Evolutionary conservation across 2,797 vertebrate species (phyloP).

Genomic region (Heliangelus exortis): DNA sequence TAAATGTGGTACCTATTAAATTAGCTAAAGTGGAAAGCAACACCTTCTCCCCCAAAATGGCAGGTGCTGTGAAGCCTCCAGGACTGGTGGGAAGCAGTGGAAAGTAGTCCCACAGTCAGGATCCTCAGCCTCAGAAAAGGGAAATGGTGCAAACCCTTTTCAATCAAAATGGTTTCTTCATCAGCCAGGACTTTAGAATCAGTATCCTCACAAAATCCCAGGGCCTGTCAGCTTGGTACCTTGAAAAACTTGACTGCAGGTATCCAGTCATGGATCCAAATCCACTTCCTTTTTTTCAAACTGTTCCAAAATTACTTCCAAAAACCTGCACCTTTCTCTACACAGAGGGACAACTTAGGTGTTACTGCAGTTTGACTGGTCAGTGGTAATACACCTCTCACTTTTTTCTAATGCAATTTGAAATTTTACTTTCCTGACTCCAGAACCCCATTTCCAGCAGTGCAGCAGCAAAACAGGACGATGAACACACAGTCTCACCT

Average conservation of each 20-base stretch:
- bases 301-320: neutral
- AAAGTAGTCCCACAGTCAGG: neutral
- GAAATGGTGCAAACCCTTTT: neutral
- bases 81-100: neutral
- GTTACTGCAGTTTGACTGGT: neutral
- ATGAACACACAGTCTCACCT: rapidly evolving
- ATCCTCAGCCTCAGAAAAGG: neutral
- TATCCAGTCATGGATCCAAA: neutral
- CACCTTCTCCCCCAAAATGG: neutral
- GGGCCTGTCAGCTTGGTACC: neutral
- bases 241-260: rapidly evolving
- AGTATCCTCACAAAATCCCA: neutral
- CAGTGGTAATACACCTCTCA: rapidly evolving
- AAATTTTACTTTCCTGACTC: neutral
- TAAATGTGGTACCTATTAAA: neutral
- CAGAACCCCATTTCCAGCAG: neutral
- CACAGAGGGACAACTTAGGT: neutral
- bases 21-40: neutral
- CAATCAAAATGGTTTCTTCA: neutral
- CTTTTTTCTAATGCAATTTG: neutral
- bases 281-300: neutral
- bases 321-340: neutral
- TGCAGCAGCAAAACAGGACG: neutral
- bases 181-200: neutral
- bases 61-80: neutral